Evolutionary conservation across 2,113 vertebrate genomes (phyloP), one percentile per base, ranked within the genome.

Genomic region (Orthochromis indermauri): DNA sequence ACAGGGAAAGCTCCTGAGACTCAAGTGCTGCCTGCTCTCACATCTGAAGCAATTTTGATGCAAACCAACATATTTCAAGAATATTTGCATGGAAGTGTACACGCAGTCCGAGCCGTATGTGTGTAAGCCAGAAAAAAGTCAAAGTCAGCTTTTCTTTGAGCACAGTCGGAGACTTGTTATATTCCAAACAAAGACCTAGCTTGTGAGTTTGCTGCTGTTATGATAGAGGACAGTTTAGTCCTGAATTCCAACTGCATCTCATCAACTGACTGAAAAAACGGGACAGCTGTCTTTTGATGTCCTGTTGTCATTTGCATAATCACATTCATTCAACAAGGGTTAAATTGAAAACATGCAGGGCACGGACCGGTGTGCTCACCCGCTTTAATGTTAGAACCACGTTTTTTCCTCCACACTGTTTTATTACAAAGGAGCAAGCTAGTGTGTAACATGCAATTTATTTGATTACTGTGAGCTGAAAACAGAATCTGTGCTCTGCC

Each of bases 291-390:
- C 47, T 80, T 86, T 82, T 81, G 49, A 88, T 80, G 59, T 83
- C 82, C 31, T 79, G 31, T 84, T 88, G 42, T 81, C 47, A 90
- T 93, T 90, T 92, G 26, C 79, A 86, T 83, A 90, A 89, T 93
- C 51, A 47, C 73, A 71, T 88, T 88, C 35, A 71, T 83, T 90
- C 51, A 88, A 37, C 37, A 86, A 42, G 63, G 82, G 82, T 84
- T 83, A 76, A 87, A 71, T 42, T 49, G 4, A 86, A 83, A 81
- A 89, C 37, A 88, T 57, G 81, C 79, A 93, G 80, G 81, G 42
- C 31, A 57, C 80, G 4, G 19, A 84, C 68, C 21, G 14, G 4
- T 66, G 28, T 63, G 16, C 21, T 84, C 42, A 31, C 31, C 19
- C 4, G 3, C 84, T 86, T 80, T 61, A 80, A 31, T 82, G 59